phyloP scores from a whole-genome alignment of 2,113 vertebrate genomes.

The Dipodomys stephensi region DNA sequence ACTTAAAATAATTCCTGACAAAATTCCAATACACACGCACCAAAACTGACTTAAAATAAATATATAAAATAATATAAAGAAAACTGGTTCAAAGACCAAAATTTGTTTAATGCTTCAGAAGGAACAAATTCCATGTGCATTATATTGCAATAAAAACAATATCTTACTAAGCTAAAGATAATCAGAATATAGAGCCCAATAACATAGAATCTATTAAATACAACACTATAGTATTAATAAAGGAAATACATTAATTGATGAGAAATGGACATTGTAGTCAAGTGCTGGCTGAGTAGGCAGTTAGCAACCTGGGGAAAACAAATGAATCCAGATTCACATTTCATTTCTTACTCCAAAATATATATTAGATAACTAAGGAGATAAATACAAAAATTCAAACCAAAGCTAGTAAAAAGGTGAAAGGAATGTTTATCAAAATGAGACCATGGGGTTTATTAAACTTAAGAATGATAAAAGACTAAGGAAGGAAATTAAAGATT shows the following conservation, averaged over 20 bases:
- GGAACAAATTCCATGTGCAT: neutral
- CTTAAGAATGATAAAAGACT: neutral
- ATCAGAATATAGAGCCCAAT: neutral
- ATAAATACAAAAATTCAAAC: constrained; percentile 34
- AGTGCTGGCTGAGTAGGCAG: neutral
- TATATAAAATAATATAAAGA: constrained; percentile 38
- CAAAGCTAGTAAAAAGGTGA: constrained; percentile 13
- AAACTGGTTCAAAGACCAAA: constrained; percentile 11
- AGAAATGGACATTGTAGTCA: neutral
- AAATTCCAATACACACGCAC: constrained; percentile 1
- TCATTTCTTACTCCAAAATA: constrained; percentile 19
- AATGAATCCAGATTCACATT: neutral
- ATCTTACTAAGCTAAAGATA: neutral
- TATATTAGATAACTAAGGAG: constrained; percentile 35
- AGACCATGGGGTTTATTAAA: neutral
- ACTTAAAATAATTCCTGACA: constrained; percentile 27
- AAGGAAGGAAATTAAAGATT: neutral
- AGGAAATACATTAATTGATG: neutral
- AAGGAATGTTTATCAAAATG: neutral
- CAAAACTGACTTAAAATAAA: constrained; percentile 37
- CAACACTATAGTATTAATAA: neutral
- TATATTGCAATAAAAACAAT: neutral
- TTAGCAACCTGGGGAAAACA: neutral
- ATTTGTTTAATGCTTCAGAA: neutral
- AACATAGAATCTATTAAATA: neutral